These are phyloP conservation scores for Diorhabda elongata DNA, from an alignment of 1,140 invertebrate species.

Conservation along the genomic window DNA sequence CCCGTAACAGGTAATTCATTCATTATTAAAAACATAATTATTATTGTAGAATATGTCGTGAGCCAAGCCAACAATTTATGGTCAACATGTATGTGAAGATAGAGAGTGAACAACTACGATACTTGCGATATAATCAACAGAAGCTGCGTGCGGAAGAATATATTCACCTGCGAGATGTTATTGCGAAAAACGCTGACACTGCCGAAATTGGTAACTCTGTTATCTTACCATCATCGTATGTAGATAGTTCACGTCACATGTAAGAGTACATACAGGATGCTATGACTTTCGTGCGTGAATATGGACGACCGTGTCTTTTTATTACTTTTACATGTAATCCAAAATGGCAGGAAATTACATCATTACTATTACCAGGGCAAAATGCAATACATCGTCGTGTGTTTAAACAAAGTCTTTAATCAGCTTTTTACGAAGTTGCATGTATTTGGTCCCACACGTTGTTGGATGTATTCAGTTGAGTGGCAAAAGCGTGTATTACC, in stretches of 20 bases:
- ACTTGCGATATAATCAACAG: too few relatives aligned
- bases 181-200: conserved; percentile 14
- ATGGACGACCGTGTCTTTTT: conserved; percentile 47
- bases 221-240: conserved; percentile 37
- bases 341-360: conserved; percentile 49
- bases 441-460: conserved; percentile 10
- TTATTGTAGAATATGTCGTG: conserved; percentile 22
- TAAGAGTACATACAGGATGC: conserved; percentile 47
- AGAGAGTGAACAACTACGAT: too few relatives aligned
- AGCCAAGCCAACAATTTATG: conserved; percentile 46
- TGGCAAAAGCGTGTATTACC: conserved; percentile 49
- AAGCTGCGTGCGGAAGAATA: conserved; percentile 37
- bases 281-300: conserved; percentile 18
- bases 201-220: conserved; percentile 30
- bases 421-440: conserved; percentile 46
- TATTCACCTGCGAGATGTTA: conserved; percentile 39
- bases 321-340: conserved; percentile 52
- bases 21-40: conserved; percentile 13
- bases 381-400: conserved; percentile 40
- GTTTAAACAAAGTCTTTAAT: conserved; percentile 41
- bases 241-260: conserved; percentile 41
- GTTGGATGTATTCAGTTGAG: conserved; percentile 47
- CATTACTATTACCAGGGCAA: conserved; percentile 40
- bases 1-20: conserved; percentile 32
- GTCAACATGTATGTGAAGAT: conserved; percentile 38